Conservation (phyloP, 2,113 vertebrate species). For the Anhinga anhinga region DNA sequence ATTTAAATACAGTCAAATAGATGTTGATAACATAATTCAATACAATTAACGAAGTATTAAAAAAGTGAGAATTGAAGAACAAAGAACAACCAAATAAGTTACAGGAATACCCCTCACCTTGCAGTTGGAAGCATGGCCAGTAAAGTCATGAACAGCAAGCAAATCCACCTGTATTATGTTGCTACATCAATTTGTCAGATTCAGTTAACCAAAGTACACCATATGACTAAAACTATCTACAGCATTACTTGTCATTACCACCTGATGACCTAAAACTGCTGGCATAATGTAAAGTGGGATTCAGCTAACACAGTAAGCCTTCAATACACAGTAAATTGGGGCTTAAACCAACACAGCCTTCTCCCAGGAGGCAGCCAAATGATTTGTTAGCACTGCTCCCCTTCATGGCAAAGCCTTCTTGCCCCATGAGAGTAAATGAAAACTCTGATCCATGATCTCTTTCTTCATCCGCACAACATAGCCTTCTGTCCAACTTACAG, state of each 20-base stretch:
- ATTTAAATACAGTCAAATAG: background rate
- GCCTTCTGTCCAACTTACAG: background rate
- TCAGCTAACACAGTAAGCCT: background rate
- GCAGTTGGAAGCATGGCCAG: background rate
- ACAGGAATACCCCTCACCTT: background rate
- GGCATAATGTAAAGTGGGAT: rapidly evolving
- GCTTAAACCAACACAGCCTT: background rate
- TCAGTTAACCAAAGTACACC: background rate
- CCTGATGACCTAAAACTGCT: background rate
- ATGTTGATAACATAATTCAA: background rate
- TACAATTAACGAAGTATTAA: background rate
- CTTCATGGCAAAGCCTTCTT: rapidly evolving
- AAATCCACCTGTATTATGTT: background rate
- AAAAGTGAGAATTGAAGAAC: background rate
- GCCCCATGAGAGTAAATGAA: background rate
- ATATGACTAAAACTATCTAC: background rate
- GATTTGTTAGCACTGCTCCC: background rate
- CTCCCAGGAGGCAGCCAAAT: background rate
- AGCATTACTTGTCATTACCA: background rate
- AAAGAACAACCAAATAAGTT: background rate
- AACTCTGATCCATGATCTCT: background rate
- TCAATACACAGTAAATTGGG: background rate
- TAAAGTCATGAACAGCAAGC: background rate
- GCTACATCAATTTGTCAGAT: background rate
- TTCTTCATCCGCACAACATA: background rate